Evolutionary conservation across 2,888 invertebrate genomes (phyloP).

Genomic region (Dorcus hopei): DNA sequence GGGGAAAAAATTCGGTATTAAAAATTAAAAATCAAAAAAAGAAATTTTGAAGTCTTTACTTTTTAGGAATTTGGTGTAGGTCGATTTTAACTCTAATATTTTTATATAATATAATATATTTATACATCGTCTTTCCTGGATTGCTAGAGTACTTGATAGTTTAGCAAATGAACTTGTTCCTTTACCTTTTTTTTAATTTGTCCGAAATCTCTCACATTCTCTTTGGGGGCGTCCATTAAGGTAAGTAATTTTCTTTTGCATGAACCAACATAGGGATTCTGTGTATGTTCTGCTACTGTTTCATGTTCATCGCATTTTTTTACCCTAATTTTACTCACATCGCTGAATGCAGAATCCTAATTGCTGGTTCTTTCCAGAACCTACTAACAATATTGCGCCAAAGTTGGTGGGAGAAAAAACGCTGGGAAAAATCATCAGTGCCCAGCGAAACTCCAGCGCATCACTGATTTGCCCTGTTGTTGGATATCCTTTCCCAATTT

Average conservation of each 20-base stretch:
- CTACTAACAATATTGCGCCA: slow-evolving; percentile 51
- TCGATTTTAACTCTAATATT: no score
- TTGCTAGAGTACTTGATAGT: no score
- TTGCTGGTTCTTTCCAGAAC: slow-evolving; percentile 46
- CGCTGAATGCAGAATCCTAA: slow-evolving; percentile 35
- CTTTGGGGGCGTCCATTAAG: background rate
- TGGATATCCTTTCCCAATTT: slow-evolving; percentile 66
- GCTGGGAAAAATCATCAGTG: slow-evolving; percentile 61
- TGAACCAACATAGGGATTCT: slow-evolving; percentile 37
- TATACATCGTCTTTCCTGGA: no score
- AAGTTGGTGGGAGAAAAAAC: slow-evolving; percentile 48
- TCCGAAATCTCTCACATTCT: no score
- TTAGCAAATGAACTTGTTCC: no score
- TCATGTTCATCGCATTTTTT: background rate
- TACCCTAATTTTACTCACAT: slow-evolving; percentile 5
- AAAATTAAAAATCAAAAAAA: no score
- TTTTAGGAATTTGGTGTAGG: no score
- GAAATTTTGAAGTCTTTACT: no score
- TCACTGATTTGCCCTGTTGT: slow-evolving; percentile 68
- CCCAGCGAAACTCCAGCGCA: slow-evolving; percentile 53
- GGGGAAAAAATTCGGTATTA: no score
- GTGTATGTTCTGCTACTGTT: slow-evolving; percentile 14
- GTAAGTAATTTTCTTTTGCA: slow-evolving; percentile 18
- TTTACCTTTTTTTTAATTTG: no score
- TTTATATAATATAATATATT: no score